Base-by-base conservation (phyloP, 2,888 invertebrate species). In the Chaitophorus viminalis region DNA sequence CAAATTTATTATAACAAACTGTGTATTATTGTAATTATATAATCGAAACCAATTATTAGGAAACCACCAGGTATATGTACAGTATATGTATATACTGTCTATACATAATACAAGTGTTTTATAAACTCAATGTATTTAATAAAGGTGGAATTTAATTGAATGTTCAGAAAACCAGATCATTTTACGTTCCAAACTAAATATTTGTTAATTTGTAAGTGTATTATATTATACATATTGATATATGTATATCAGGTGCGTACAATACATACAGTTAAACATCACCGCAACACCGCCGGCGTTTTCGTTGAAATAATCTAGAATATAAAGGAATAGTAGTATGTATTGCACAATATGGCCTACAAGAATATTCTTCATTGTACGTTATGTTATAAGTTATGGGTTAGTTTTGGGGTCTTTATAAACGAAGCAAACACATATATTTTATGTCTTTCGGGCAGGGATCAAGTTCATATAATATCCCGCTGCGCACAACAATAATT, bases 341-440 rank as follows among this genome's bases (percentile, higher is more conserved):
- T 46, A 46, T 46, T 46, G 46, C 46, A 46, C 46, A n/a, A n/a
- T 46, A 46, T 9, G 9, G 46, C 46, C 46, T 46, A 46, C 46
- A 46, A 46, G 70, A 29, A 70, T 29, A 36, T 25, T 9, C 33
- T 65, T 39, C 39, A 5, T 14, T 65, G 17, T 9, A 79, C 65
- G 39, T 65, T 29, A 65, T 79, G 21, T n/a, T 29, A 29, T 39
- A 74, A 65, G 8, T 79, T 39, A 39, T 79, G 39, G 65, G n/a
- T 29, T 60, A 65, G 65, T 79, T 79, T 36, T 39, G 18, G 79
- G 36, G 79, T 79, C 79, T 79, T 36, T 68, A 39, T 65, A 65
- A 68, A 65, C 36, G 79, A 79, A 36, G 36, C 79, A 65, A 79
- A 79, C 39, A 79, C 9, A 29, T 65, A 82, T 82, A n/a, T n/a